Conservation (phyloP, 2,888 invertebrate species). For the Lasioglossum malachurum region DNA sequence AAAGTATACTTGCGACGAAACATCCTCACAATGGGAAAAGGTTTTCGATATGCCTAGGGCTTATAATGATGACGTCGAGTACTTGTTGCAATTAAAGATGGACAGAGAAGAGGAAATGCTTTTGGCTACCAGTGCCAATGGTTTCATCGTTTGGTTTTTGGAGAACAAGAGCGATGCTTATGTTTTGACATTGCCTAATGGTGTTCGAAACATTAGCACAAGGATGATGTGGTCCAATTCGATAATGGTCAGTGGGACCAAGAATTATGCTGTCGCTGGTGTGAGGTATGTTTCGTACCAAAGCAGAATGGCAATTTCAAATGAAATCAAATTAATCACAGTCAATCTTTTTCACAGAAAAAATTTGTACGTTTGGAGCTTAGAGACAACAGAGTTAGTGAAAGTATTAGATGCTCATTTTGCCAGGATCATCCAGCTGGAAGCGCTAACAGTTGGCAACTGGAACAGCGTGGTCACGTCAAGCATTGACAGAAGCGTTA, state of each 20-base stretch:
- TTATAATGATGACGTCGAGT: conserved; percentile 90
- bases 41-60: conserved; percentile 88
- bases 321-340: neutral
- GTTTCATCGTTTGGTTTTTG: conserved; percentile 93
- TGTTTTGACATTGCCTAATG: conserved; percentile 91
- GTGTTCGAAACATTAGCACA: conserved; percentile 96
- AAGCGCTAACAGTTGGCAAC: conserved; percentile 93
- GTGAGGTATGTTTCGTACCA: conserved; percentile 88
- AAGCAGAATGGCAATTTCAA: neutral
- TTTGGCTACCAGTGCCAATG: conserved; percentile 93
- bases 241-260: conserved; percentile 95
- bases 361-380: conserved; percentile 97
- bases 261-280: conserved; percentile 97
- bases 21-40: conserved; percentile 88
- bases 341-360: conserved; percentile 87
- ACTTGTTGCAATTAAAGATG: conserved; percentile 92
- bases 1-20: conserved; percentile 85
- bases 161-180: conserved; percentile 87
- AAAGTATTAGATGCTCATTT: conserved; percentile 98
- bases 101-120: conserved; percentile 93
- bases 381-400: conserved; percentile 92
- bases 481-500: conserved; percentile 98
- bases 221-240: conserved; percentile 96
- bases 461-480: conserved; percentile 99
- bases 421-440: conserved; percentile 96